Conservation (phyloP, 2,888 invertebrate genomes). For the Tetanocera ferruginea region DNA sequence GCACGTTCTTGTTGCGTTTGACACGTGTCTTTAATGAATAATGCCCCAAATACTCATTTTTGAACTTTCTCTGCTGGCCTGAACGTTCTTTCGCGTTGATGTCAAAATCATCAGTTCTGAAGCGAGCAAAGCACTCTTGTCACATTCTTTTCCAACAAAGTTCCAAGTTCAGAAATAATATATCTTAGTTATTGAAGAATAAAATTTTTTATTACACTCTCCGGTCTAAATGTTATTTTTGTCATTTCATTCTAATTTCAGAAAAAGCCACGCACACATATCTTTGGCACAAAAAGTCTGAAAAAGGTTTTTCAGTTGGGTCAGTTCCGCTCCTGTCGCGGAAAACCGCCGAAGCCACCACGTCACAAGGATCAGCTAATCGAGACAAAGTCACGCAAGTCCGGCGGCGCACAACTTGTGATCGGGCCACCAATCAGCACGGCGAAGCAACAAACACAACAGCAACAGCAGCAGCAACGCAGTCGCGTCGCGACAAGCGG, state of each 20-base stretch:
- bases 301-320: conserved; percentile 76
- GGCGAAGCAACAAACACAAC: conserved; percentile 68
- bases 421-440: conserved; percentile 56
- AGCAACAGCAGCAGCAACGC: conserved; percentile 70
- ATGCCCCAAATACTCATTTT: too few relatives aligned
- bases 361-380: conserved; percentile 59
- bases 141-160: too few relatives aligned
- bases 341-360: conserved; percentile 59
- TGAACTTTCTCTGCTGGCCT: too few relatives aligned
- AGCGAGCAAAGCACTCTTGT: too few relatives aligned
- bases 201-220: not conserved
- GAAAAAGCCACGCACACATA: conserved; percentile 74
- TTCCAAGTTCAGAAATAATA: not conserved
- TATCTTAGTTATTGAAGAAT: not conserved
- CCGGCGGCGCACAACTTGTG: conserved; percentile 52
- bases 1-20: too few relatives aligned
- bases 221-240: not conserved
- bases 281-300: conserved; percentile 75
- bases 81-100: too few relatives aligned
- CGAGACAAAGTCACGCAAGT: conserved; percentile 47
- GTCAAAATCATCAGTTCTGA: too few relatives aligned
- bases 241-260: conserved; percentile 56
- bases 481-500: conserved; percentile 75
- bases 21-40: too few relatives aligned
- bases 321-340: conserved; percentile 68